Conservation (phyloP, 2,113 vertebrate genomes). For the Pelmatolapia mariae region DNA sequence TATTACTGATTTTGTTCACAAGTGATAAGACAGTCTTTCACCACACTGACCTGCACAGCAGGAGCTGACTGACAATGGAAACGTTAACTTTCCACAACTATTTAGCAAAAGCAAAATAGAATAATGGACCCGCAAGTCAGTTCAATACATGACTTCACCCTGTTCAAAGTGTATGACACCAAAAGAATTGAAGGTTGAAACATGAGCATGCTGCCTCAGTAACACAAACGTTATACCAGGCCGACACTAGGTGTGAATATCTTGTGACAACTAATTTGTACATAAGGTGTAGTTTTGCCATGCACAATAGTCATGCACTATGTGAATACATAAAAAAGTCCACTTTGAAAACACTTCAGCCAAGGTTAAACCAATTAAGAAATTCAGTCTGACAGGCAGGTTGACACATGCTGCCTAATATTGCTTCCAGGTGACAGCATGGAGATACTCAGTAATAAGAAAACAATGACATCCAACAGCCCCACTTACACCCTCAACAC, state of each 20-base stretch:
- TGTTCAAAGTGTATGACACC: not conserved
- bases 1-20: not conserved
- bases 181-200: not conserved
- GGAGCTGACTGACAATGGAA: not conserved
- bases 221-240: not conserved
- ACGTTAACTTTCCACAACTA: not conserved
- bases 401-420: not conserved
- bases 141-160: not conserved
- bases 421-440: not conserved
- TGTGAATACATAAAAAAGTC: not conserved
- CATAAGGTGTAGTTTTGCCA: not conserved
- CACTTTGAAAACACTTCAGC: not conserved
- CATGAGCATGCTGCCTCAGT: not conserved
- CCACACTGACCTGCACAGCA: not conserved
- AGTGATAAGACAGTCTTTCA: not conserved
- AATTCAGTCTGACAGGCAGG: not conserved
- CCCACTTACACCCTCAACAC: not conserved
- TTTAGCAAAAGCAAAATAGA: not conserved
- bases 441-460: not conserved
- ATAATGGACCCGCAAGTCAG: fast-evolving
- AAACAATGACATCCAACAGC: not conserved
- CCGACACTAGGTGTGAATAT: not conserved
- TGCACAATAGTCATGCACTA: not conserved
- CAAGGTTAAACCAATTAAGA: not conserved
- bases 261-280: not conserved